Percentiles rank a stretch among this genome's conserved stretches.
Evolutionary conservation across 2,888 invertebrate genomes (phyloP).

Genomic region (Charanyca ferruginea): DNA sequence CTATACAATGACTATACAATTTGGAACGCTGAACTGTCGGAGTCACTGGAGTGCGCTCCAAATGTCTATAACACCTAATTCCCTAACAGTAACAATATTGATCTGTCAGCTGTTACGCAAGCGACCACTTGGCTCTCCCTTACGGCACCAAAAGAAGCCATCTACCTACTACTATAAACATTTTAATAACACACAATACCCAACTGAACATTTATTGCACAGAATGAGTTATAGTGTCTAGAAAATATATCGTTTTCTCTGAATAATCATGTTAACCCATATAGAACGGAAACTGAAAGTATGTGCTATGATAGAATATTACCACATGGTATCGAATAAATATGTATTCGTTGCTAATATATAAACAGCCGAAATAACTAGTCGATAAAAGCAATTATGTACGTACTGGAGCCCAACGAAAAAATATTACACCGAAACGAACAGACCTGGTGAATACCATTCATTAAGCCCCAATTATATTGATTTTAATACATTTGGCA

Average conservation of each 20-base stretch:
- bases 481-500: slow-evolving; percentile 61
- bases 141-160: slow-evolving; percentile 69
- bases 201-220: slow-evolving; percentile 53
- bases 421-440: slow-evolving; percentile 59
- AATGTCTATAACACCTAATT: slow-evolving; percentile 59
- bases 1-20: slow-evolving; percentile 48
- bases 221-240: slow-evolving; percentile 52
- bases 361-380: slow-evolving; percentile 49
- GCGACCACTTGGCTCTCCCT: slow-evolving; percentile 62
- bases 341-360: slow-evolving; percentile 35
- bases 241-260: slow-evolving; percentile 46
- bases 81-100: slow-evolving; percentile 69
- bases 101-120: slow-evolving; percentile 69
- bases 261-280: slow-evolving; percentile 50
- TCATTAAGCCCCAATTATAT: slow-evolving; percentile 69
- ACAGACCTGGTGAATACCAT: slow-evolving; percentile 59
- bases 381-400: slow-evolving; percentile 52
- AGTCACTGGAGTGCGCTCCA: slow-evolving; percentile 53
- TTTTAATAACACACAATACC: slow-evolving; percentile 63
- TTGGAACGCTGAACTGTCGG: slow-evolving; percentile 44
- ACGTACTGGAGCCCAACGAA: slow-evolving; percentile 47
- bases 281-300: slow-evolving; percentile 47
- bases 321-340: slow-evolving; percentile 37
- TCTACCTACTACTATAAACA: slow-evolving; percentile 68
- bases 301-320: slow-evolving; percentile 35